Evolutionary conservation across 2,113 vertebrate species (phyloP).

Genomic region (Jaculus jaculus): DNA sequence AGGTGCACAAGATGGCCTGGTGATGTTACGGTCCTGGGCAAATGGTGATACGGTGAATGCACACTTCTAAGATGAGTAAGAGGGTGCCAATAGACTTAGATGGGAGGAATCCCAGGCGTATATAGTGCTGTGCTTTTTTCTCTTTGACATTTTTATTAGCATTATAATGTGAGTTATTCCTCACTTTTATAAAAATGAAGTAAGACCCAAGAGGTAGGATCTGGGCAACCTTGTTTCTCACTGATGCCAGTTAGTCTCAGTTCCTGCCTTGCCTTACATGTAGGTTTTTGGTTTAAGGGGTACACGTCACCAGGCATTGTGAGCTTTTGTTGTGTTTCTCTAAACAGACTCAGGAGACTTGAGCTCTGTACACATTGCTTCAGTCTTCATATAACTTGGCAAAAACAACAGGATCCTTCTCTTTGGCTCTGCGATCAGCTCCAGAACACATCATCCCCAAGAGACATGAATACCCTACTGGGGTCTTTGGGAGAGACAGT

Average conservation of each 20-base stretch:
- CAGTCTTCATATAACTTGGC: neutral
- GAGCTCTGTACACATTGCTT: neutral
- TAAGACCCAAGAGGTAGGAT: neutral
- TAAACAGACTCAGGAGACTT: neutral
- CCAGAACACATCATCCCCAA: neutral
- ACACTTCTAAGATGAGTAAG: neutral
- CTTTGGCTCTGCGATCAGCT: neutral
- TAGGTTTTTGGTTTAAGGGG: neutral
- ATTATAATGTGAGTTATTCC: neutral
- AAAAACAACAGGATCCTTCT: neutral
- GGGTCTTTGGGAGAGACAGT: neutral
- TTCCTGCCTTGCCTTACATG: neutral
- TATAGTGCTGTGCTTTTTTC: neutral
- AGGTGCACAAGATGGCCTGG: neutral
- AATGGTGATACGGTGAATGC: neutral
- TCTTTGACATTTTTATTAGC: conserved; percentile 34
- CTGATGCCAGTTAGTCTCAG: neutral
- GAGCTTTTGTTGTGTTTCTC: neutral
- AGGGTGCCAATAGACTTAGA: neutral
- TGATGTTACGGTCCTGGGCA: no score
- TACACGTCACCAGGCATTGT: neutral
- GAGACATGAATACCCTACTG: neutral
- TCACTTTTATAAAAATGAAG: conserved; percentile 22
- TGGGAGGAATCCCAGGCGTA: neutral
- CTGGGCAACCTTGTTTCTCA: conserved; percentile 33